Conservation (phyloP, 2,797 vertebrate species). For the Meda fulgida region DNA sequence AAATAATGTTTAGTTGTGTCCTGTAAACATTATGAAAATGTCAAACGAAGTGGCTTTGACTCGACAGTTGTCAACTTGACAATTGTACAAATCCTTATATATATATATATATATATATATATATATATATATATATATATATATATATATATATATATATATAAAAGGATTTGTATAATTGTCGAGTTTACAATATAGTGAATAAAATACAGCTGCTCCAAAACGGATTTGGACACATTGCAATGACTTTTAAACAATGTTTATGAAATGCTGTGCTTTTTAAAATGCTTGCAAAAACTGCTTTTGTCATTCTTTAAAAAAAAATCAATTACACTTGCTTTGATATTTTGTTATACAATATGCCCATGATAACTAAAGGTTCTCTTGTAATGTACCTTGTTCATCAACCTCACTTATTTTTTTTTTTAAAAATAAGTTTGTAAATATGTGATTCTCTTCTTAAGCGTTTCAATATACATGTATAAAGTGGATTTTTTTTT, state of each 20-base stretch:
- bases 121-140: no score
- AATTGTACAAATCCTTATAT: no score
- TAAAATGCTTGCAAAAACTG: neutral
- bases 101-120: neutral
- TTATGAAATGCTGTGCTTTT: constrained; percentile 4
- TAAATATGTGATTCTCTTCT: neutral
- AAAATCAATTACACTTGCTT: neutral
- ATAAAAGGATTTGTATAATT: neutral
- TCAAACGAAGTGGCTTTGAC: neutral
- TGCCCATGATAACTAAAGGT: no score
- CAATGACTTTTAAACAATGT: neutral
- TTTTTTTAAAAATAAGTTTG: neutral
- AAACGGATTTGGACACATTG: neutral
- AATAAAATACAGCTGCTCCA: neutral
- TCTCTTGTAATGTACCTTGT: neutral
- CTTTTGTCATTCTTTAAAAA: neutral
- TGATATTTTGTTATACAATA: neutral
- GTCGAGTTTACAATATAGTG: neutral
- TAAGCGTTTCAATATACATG: neutral
- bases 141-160: no score
- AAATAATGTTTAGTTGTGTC: neutral
- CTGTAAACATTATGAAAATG: constrained; percentile 17
- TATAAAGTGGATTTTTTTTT: no score
- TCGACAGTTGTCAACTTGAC: no score
- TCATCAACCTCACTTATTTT: neutral